Evolutionary conservation across 2,113 vertebrate species (phyloP), one percentile per base, ranked within the genome.

Genomic region (Addax nasomaculatus): DNA sequence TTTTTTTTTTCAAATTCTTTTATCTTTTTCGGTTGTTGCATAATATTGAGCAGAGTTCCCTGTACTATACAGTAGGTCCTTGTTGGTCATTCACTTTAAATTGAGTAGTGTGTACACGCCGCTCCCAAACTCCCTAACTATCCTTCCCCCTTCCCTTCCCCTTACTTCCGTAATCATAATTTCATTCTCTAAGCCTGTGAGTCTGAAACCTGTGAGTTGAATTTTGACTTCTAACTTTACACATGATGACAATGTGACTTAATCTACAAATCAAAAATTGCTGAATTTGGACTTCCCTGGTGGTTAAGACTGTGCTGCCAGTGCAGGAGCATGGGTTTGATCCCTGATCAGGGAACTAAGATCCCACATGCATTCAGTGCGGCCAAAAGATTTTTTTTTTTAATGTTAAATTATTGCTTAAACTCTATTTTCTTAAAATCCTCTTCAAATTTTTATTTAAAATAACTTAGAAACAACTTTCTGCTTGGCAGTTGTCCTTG

Each of bases 391-490:
- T 43, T 25, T 76, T 13, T 39, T 39, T 73, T 27, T 43, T 76
- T 27, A 76, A 76, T 51, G 45, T 83, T 60, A 58, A 78, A 70
- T 67, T 60, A 90, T 33, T 86, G 11, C 55, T 13, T 83, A 78
- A 67, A 45, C 21, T 83, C 33, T n/a, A 21, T 90, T 95, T 95
- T 92, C 21, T 60, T 97, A 95, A 90, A 84, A 94, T 88, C 7
- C 10, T 78, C 27, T 94, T 43, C 64, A 89, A 93, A 70, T 15
- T 91, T 93, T 67, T 87, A 51, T 95, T 96, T 36, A 96, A 93
- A 96, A 85, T 95, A 92, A 79, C 13, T 60, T 39, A 85, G 67
- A 60, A 76, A 89, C 81, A 94, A 86, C 13, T 3, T 43, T 73
- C 64, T 92, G 33, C 19, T 89, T 93, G n/a, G 36, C 62, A 10